A percentile compares a stretch with the other conserved stretches of the same genome.
Evolutionary conservation across 2,797 vertebrate genomes (phyloP).

Genomic region (Squalus acanthias): DNA sequence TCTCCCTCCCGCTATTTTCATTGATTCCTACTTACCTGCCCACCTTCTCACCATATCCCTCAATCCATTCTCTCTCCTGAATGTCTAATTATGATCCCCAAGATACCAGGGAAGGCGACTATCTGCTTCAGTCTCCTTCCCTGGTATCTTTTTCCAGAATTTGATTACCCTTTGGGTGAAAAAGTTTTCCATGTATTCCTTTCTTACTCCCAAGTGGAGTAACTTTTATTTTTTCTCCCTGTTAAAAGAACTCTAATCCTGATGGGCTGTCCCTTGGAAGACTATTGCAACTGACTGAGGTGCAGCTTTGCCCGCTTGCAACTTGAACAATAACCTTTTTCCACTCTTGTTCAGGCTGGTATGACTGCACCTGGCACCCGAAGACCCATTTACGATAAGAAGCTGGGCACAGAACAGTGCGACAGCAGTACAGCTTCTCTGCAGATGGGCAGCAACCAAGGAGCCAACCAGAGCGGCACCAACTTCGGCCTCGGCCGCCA

Average conservation of each 20-base stretch:
- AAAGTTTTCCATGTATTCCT: not conserved
- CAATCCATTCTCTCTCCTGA: not conserved
- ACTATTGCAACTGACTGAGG: no score
- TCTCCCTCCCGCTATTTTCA: not conserved
- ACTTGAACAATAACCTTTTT: not conserved
- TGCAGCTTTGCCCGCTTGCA: not conserved
- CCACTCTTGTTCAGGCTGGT: constrained; percentile 65
- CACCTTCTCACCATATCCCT: not conserved
- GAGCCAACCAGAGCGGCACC: constrained; percentile 84
- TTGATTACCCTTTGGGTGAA: not conserved
- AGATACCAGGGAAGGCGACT: not conserved
- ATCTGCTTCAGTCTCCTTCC: not conserved
- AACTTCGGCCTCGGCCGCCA: constrained; percentile 83
- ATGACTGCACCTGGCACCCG: constrained; percentile 90
- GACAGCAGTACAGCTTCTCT: constrained; percentile 90
- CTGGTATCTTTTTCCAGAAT: not conserved
- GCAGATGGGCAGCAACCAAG: constrained; percentile 87
- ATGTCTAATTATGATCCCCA: not conserved
- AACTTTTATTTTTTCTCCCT: not conserved
- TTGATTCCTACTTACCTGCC: not conserved
- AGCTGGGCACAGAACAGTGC: constrained; percentile 80
- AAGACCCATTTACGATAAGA: constrained; percentile 84
- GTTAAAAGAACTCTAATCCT: not conserved
- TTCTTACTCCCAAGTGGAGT: not conserved
- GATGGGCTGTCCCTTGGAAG: not conserved